Evolutionary conservation across 2,888 invertebrate species (phyloP).

Genomic region (Platycnemis pennipes): DNA sequence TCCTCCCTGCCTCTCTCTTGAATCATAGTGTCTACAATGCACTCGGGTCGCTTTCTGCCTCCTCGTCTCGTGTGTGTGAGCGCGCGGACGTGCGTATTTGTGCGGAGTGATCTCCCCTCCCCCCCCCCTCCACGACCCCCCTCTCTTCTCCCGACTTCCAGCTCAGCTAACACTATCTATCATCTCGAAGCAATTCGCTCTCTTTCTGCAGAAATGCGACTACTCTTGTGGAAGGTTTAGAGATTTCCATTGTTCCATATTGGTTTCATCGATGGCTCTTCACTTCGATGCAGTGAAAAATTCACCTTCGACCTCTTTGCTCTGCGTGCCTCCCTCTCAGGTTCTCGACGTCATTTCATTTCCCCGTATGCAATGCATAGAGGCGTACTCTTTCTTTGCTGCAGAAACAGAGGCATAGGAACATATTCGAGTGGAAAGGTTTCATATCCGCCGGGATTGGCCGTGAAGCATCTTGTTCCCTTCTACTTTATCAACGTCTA

Average conservation of each 20-base stretch:
- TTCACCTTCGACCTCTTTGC: not conserved
- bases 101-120: not conserved
- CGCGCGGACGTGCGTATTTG: too few species aligned
- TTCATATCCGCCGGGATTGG: not conserved
- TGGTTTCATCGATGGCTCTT: not conserved
- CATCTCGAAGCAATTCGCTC: constrained; percentile 14
- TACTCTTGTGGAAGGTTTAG: not conserved
- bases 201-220: not conserved
- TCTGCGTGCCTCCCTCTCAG: not conserved
- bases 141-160: not conserved
- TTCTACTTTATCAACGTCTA: too few species aligned
- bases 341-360: not conserved
- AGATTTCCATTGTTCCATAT: not conserved
- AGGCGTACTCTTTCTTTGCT: not conserved
- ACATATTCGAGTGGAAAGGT: not conserved
- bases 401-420: not conserved
- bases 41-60: not conserved
- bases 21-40: constrained; percentile 12
- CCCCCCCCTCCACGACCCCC: not conserved
- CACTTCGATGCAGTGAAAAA: not conserved
- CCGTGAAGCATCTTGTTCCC: not conserved
- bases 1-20: not conserved
- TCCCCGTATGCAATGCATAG: not conserved
- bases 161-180: not conserved
- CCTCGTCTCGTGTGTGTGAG: not conserved